Base-by-base conservation (phyloP, 2,888 invertebrate genomes). In the Antheraea yamamai region DNA sequence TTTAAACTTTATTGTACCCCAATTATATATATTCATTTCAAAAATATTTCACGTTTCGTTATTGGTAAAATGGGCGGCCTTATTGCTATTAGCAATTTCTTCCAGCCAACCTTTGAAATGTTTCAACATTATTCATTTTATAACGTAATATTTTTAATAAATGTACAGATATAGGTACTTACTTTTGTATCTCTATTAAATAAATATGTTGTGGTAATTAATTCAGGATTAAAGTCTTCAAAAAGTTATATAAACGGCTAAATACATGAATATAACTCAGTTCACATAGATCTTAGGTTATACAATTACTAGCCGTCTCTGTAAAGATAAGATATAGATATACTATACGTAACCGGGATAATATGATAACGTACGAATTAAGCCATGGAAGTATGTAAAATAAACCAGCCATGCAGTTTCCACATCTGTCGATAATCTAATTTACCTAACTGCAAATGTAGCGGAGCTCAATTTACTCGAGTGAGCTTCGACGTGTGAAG, bases 371-470 rank as follows among this genome's bases (percentile, higher is more conserved):
- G 10, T 61, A 61, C 23, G n/a, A 23, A 23, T 61, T 61, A 61
- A 61, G n/a, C 64, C 18, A 66, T 1, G 30, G 26, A 66, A 16
- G 20, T 66, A 66, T 16, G 16, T 16, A 30, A 16, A 30, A 66
- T 66, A 26, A 66, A 30, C 64, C 16, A 66, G 30, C 26, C 14
- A n/a, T 66, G 26, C 30, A 16, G 64, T 66, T 66, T 30, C 26
- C 16, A 30, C 64, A 66, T 30, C 6, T 30, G 26, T 30, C 26
- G 26, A 66, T 66, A 66, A 66, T 66, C 64, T 26, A 66, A 66
- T 66, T 66, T 66, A 66, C 30, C 30, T 30, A 66, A 66, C 64
- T 66, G 64, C 30, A 66, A 66, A 66, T 66, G 64, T 61, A 61
- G 61, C 23, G 3, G 61, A 61, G 61, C 26, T 66, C 64, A 66